Evolutionary conservation across 2,797 vertebrate genomes (phyloP), one percentile per base, ranked within the genome.

Genomic region (Sebastes nivosus): DNA sequence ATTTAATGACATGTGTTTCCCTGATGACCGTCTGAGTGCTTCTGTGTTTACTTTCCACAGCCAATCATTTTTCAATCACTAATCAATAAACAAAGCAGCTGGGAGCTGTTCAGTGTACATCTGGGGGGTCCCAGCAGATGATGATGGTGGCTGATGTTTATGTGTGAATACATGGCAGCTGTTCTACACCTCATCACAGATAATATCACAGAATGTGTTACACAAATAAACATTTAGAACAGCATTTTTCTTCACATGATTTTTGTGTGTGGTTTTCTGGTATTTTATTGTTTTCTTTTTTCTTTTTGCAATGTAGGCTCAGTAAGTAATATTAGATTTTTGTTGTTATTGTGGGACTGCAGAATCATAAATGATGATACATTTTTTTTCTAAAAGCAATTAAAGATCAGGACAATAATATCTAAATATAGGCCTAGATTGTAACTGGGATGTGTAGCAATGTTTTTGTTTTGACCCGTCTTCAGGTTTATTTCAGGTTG

Each of bases 21-120:
- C 74, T 38, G 54, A 73, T 85, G 85, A 66, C 84, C 32, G 58
- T 82, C 79, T 84, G 83, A 92, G 81, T 86, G 84, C 75, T 82
- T 59, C 70, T 78, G 67, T 88, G 88, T 91, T 91, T 92, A 89
- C 81, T 27, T 83, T 81, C 76, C 38, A 63, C 42, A 54, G 69
- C 54, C 54, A 81, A 90, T 90, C 38, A 76, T 88, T 88, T 82
- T 85, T 82, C 79, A 87, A 80, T 88, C 73, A 74, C 67, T 67
- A 78, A 88, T 91, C 92, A 90, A 93, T 93, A 75, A 79, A 57
- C 67, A 64, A 72, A 85, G 71, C 85, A 85, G 72, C 69, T 69
- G 57, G 57, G 80, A 74, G 52, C 72, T 58, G 71, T 57, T 80
- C 6, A 20, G 2, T 20, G 74, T 12, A 8, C 29, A 61, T 38